Percentiles rank a stretch among this genome's conserved stretches.
Evolutionary conservation across 1,140 invertebrate species (phyloP).

Genomic region (Drosophila tani): DNA sequence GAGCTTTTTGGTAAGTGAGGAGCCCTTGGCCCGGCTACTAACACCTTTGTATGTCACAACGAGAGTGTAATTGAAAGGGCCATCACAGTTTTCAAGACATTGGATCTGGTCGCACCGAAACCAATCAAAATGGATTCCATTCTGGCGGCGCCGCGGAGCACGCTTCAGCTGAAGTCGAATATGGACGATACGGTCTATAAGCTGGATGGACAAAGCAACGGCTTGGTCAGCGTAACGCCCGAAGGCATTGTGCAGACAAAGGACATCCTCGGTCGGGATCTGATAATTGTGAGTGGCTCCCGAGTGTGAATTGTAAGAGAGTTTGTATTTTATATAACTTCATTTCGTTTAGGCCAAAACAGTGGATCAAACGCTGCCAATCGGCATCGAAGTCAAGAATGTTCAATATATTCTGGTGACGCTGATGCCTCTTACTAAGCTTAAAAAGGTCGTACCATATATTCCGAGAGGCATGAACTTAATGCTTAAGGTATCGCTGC

Average conservation of each 20-base stretch:
- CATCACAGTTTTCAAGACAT: slow-evolving; percentile 88
- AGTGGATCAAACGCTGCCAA: slow-evolving; percentile 77
- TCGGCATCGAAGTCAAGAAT: slow-evolving; percentile 84
- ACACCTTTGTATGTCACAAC: not conserved
- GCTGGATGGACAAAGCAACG: slow-evolving; percentile 72
- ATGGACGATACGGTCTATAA: slow-evolving; percentile 85
- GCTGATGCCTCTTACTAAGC: slow-evolving; percentile 69
- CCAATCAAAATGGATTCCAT: slow-evolving; percentile 85
- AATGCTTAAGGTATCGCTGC: slow-evolving; percentile 79
- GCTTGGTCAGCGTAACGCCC: slow-evolving; percentile 86
- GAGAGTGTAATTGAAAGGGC: slow-evolving; percentile 47
- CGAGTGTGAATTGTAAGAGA: slow-evolving; percentile 17
- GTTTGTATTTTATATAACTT: slow-evolving; percentile 40
- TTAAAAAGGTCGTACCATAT: slow-evolving; percentile 71
- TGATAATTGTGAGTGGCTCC: slow-evolving; percentile 86
- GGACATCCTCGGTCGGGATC: slow-evolving; percentile 87
- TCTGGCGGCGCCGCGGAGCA: slow-evolving; percentile 90
- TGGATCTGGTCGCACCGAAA: slow-evolving; percentile 87
- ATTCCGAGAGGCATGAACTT: slow-evolving; percentile 84
- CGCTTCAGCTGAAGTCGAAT: slow-evolving; percentile 89
- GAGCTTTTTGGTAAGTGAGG: slow-evolving; percentile 84
- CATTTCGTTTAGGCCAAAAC: slow-evolving; percentile 63
- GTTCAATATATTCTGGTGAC: slow-evolving; percentile 82
- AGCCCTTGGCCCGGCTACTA: too few species aligned
- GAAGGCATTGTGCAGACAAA: slow-evolving; percentile 87